These are phyloP conservation scores for Isurus oxyrinchus DNA, from an alignment of 2,113 vertebrate species.

Conservation along the genomic window DNA sequence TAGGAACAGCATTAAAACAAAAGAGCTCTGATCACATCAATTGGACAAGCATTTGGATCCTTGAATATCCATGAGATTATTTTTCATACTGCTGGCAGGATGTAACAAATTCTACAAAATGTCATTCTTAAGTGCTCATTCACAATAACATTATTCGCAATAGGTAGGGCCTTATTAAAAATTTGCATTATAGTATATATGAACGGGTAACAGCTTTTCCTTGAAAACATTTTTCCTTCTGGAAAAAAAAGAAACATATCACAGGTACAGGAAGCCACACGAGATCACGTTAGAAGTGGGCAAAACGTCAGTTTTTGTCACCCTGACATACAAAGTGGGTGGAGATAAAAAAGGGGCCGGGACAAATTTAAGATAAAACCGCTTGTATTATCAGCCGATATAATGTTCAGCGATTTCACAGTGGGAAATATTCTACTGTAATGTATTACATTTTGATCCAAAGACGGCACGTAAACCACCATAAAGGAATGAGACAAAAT, in stretches of 20 bases:
- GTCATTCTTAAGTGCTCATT: not conserved
- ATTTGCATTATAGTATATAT: not conserved
- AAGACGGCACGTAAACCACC: not conserved
- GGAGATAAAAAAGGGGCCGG: not conserved
- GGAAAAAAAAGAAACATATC: not conserved
- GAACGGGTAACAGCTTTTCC: not conserved
- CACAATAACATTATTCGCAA: not conserved
- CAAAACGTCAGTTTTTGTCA: conserved; percentile 18
- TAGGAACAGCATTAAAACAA: not conserved
- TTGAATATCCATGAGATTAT: not conserved
- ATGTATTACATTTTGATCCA: not conserved
- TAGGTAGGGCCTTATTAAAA: not conserved
- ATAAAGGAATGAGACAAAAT: not conserved
- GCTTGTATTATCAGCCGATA: not conserved
- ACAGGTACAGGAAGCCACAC: not conserved
- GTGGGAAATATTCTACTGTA: not conserved
- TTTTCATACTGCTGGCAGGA: not conserved
- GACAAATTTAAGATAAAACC: not conserved
- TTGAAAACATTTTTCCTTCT: not conserved
- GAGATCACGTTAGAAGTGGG: not conserved
- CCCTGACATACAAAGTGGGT: not conserved
- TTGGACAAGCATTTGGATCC: not conserved
- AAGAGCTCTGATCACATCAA: not conserved
- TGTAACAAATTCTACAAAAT: not conserved
- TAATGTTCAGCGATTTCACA: too few relatives aligned